Percentiles rank a stretch among this genome's conserved stretches.
phyloP scores from a whole-genome alignment of 2,888 invertebrate species.

The Podotricha telesiphe region DNA sequence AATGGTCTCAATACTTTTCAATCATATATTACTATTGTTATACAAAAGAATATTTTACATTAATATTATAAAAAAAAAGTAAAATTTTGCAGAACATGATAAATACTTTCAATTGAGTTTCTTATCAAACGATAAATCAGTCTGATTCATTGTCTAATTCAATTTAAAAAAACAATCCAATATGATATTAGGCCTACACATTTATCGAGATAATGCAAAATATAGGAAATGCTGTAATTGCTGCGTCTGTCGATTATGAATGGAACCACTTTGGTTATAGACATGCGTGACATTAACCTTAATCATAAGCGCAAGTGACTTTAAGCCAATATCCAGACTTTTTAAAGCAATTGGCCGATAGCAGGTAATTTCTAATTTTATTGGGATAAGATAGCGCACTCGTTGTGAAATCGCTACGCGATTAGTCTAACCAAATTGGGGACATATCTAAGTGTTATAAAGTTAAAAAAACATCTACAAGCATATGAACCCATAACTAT shows the following conservation, averaged over 20 bases:
- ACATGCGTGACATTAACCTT: background rate
- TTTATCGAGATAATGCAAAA: background rate
- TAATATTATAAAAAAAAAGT: no score
- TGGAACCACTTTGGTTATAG: background rate
- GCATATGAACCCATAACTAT: no score
- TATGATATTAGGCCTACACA: background rate
- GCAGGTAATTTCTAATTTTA: background rate
- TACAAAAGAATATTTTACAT: no score
- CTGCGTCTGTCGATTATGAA: background rate
- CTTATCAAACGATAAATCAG: background rate
- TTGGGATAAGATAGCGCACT: background rate
- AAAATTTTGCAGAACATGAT: no score
- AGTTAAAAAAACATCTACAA: no score
- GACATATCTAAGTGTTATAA: no score
- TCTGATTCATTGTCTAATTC: background rate
- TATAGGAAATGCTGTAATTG: conserved; percentile 4
- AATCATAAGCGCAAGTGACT: background rate
- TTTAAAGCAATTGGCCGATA: no score
- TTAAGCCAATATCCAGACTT: background rate
- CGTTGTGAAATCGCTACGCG: no score
- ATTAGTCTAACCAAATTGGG: no score
- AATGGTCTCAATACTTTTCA: no score
- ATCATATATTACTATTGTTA: no score
- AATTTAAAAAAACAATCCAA: background rate
- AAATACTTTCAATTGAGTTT: background rate